Base-by-base conservation (phyloP, 2,888 invertebrate species). In the Corbicula japonica region DNA sequence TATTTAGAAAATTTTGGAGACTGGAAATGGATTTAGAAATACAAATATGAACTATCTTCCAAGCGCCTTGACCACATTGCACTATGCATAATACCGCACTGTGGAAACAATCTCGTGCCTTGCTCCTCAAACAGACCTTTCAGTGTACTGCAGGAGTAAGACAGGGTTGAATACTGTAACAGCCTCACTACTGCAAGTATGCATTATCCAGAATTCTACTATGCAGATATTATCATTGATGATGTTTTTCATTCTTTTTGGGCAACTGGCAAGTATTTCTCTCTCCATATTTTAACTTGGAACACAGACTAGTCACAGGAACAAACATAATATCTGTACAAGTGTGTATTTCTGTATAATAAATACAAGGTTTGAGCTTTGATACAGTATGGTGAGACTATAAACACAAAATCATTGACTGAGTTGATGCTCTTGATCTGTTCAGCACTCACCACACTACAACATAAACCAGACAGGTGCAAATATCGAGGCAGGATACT, bases 361-460 rank as follows among this genome's bases (percentile, higher is more conserved):
- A 35, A 41, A 41, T 41, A 66, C 26, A 34, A 50, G 30, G 28
- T 41, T 50, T 2, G 10, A 50, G 35, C 38, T 18, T 21, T 54
- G 30, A 41, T 52, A 66, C 66, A 54, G 66, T 41, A 41, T 32
- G 18, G 54, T 18, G 52, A 54, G 41, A 54, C 52, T 52, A 66
- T 54, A 15, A n/a, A 30, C 30, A 52, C 54, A 41, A n/a, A n/a
- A n/a, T n/a, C 23, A 44, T 50, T 8, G 77, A 72, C 77, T 48
- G 62, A 77, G 77, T 77, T 77, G 77, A 77, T 77, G 77, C 77
- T 61, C 41, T 68, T 54, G 38, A 30, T 38, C 18, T 48, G 26
- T 70, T 63, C 28, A 48, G 70, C 69, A 77, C 77, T 77, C 77
- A 77, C 77, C 77, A 77, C 66, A 65, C 71, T 54, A 72, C 68